Conservation (phyloP, 2,113 vertebrate species). For the Formicarius rufipectus region DNA sequence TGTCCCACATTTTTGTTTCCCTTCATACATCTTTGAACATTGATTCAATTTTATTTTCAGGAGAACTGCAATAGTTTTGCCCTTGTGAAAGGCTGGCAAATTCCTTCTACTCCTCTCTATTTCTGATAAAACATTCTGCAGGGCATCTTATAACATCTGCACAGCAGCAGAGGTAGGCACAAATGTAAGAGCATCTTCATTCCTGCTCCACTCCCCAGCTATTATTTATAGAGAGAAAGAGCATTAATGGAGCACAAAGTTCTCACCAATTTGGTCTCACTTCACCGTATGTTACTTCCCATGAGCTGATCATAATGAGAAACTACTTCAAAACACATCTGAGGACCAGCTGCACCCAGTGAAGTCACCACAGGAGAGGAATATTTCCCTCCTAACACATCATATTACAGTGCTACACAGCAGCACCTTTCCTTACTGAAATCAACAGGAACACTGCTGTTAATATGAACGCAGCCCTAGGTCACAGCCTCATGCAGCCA, state of each 20-base stretch:
- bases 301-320: conserved; percentile 36
- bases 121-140: neutral
- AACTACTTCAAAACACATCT: conserved; percentile 28
- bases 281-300: conserved; percentile 50
- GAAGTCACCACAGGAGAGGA: neutral
- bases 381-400: neutral
- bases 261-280: conserved; percentile 18
- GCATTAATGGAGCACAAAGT: neutral
- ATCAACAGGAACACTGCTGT: neutral
- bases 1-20: neutral
- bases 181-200: neutral
- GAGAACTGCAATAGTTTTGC: neutral
- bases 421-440: neutral
- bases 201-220: neutral
- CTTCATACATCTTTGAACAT: neutral
- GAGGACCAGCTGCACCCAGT: conserved; percentile 19
- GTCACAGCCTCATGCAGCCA: neutral
- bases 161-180: neutral
- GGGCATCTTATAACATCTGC: neutral
- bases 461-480: neutral
- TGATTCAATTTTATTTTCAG: neutral
- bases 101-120: neutral
- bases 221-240: neutral
- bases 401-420: neutral
- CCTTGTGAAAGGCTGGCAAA: neutral